A percentile compares a stretch with the other conserved stretches of the same genome.
These are phyloP conservation scores for Drosophila setifemur DNA, from an alignment of 1,140 invertebrate species.

Conservation along the genomic window DNA sequence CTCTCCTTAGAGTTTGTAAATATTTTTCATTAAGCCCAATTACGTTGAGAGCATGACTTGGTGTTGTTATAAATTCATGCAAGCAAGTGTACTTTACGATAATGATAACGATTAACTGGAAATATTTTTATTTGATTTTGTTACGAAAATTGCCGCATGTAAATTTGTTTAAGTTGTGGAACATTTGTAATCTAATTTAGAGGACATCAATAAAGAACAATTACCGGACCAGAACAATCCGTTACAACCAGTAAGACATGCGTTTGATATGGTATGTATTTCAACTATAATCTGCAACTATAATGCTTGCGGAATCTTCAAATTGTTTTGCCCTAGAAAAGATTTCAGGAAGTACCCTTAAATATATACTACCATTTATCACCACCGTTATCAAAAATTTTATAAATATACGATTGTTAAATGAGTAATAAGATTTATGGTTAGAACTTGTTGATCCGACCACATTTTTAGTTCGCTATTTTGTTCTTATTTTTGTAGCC, in stretches of 20 bases:
- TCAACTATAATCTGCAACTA: no score
- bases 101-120: conserved; percentile 38
- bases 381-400: no score
- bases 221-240: conserved; percentile 28
- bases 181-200: conserved; percentile 31
- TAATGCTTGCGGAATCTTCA: no score
- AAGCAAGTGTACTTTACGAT: conserved; percentile 18
- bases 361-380: no score
- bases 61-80: conserved; percentile 63
- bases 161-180: conserved; percentile 36
- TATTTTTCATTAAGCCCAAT: conserved; percentile 36
- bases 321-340: no score
- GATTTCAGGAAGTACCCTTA: no score
- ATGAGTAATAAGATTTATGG: no score
- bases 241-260: background rate
- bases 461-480: no score
- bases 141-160: conserved; percentile 29
- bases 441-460: no score
- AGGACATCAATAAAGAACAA: conserved; percentile 52
- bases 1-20: conserved; percentile 43
- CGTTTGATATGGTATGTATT: background rate
- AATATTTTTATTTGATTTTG: conserved; percentile 57
- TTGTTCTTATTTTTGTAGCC: no score
- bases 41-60: conserved; percentile 54
- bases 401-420: no score